These are phyloP conservation scores for Eretmocerus hayati DNA, from an alignment of 2,888 invertebrate species.

Conservation along the genomic window DNA sequence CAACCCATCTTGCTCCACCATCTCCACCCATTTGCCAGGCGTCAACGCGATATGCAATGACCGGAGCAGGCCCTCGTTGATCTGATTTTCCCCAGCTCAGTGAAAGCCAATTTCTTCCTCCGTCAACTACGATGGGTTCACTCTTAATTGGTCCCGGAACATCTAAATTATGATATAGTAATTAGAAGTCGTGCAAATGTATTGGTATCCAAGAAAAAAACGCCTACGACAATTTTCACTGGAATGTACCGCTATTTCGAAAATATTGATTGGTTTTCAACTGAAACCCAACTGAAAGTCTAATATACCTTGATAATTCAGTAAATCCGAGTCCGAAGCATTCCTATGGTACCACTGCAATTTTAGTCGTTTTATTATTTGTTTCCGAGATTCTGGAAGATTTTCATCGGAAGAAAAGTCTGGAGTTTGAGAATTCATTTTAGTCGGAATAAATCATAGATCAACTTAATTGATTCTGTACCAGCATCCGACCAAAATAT, in stretches of 20 bases:
- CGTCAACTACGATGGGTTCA: conserved; percentile 69
- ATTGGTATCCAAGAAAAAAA: background rate
- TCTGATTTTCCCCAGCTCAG: conserved; percentile 76
- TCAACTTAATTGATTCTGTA: too few species aligned
- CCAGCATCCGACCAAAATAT: too few species aligned
- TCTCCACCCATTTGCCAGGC: conserved; percentile 73
- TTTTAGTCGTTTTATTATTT: conserved; percentile 35
- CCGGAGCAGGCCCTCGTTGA: conserved; percentile 63
- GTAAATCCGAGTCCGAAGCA: conserved; percentile 46
- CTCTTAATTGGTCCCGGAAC: conserved; percentile 73
- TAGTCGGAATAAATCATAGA: background rate
- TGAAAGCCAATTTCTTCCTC: conserved; percentile 78
- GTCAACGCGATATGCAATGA: conserved; percentile 76
- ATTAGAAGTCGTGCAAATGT: background rate
- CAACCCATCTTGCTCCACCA: conserved; percentile 77
- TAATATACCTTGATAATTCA: conserved; percentile 50
- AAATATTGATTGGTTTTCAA: too few species aligned
- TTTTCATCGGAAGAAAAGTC: conserved; percentile 12
- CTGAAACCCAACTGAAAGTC: too few species aligned
- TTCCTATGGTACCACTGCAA: conserved; percentile 39
- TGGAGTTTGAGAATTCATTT: conserved; percentile 10
- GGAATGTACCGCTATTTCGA: too few species aligned
- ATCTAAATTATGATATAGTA: conserved; percentile 55
- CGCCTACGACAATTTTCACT: too few species aligned
- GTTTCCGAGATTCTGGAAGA: conserved; percentile 7